phyloP scores from a whole-genome alignment of 2,113 vertebrate genomes.

The Ceyx cyanopectus region DNA sequence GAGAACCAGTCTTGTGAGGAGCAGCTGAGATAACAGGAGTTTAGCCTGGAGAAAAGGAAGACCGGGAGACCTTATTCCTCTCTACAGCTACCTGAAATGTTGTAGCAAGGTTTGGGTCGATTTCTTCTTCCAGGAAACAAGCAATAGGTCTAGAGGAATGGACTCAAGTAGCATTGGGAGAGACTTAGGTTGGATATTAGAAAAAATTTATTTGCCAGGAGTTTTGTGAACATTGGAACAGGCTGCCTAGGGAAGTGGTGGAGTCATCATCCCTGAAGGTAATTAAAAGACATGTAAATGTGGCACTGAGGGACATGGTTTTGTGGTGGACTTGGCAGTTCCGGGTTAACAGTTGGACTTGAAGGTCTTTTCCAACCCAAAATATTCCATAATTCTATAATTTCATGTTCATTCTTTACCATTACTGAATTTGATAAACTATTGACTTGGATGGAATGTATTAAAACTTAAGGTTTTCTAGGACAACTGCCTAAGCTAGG shows the following conservation, averaged over 20 bases:
- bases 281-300: not conserved
- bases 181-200: not conserved
- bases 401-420: not conserved
- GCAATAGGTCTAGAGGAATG: not conserved
- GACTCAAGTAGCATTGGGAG: not conserved
- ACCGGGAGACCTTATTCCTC: rapidly evolving
- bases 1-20: not conserved
- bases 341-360: not conserved
- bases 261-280: not conserved
- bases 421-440: not conserved
- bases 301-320: not conserved
- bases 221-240: not conserved
- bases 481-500: not conserved
- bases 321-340: not conserved
- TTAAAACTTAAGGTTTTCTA: not conserved
- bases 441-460: not conserved
- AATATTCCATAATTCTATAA: not conserved
- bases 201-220: not conserved
- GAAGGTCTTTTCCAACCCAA: not conserved
- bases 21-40: rapidly evolving
- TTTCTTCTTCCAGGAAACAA: not conserved
- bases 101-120: rapidly evolving
- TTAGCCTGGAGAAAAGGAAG: not conserved
- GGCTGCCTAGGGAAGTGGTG: not conserved
- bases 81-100: rapidly evolving